Conservation (phyloP, 2,888 invertebrate genomes). For the Octonoba sinensis region DNA sequence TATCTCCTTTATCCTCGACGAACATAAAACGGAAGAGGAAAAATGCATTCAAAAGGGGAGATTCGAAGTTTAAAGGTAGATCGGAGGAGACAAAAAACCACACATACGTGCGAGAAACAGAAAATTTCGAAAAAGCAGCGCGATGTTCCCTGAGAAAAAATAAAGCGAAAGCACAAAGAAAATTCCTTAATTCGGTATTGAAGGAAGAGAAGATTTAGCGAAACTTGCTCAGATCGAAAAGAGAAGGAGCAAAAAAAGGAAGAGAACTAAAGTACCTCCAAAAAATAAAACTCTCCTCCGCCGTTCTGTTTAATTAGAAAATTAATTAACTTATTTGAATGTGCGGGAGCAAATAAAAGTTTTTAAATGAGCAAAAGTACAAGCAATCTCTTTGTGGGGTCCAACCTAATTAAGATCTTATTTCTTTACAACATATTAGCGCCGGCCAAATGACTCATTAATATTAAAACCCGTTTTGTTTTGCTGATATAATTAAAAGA, state of each 20-base stretch:
- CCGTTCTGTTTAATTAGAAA: constrained; percentile 65
- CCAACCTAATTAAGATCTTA: constrained; percentile 62
- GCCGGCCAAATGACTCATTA: constrained; percentile 64
- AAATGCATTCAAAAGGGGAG: constrained; percentile 2
- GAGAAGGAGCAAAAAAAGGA: constrained; percentile 3
- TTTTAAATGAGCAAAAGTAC: constrained; percentile 65
- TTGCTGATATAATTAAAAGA: constrained; percentile 65
- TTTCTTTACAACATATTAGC: constrained; percentile 64
- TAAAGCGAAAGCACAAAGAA: constrained; percentile 40
- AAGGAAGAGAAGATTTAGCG: constrained; percentile 50
- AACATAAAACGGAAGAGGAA: background rate
- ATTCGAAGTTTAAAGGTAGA: constrained; percentile 34
- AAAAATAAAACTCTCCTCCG: constrained; percentile 60
- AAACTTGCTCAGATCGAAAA: constrained; percentile 41
- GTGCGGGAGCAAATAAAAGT: constrained; percentile 64
- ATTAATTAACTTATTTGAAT: constrained; percentile 65
- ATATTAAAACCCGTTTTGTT: constrained; percentile 65
- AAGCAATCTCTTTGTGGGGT: constrained; percentile 62
- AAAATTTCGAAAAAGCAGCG: constrained; percentile 60
- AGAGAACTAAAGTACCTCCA: constrained; percentile 3
- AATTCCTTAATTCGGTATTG: constrained; percentile 62
- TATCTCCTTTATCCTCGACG: too few species aligned
- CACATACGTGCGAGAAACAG: constrained; percentile 41
- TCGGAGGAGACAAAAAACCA: background rate
- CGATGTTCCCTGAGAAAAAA: constrained; percentile 28